phyloP scores from a whole-genome alignment of 1,140 invertebrate genomes.

The Hypothenemus hampei region DNA sequence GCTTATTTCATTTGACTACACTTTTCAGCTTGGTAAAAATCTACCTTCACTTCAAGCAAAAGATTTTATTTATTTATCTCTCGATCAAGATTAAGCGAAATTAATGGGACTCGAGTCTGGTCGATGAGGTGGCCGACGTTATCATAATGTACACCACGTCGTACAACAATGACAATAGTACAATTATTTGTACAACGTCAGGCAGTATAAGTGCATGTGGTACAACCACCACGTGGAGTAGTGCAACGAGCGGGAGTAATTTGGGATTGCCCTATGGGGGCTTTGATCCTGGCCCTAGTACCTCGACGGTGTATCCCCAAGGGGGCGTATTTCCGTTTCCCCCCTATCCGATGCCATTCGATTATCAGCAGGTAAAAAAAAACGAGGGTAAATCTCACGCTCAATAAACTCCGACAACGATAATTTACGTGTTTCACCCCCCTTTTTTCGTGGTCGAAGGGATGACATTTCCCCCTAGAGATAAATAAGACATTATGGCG shows the following conservation, averaged over 20 bases:
- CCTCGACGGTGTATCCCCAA: conserved; percentile 33
- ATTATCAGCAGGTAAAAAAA: conserved; percentile 38
- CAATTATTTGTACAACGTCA: too few relatives aligned
- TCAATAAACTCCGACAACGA: conserved; percentile 8
- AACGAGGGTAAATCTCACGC: conserved; percentile 11
- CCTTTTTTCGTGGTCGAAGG: conserved; percentile 15
- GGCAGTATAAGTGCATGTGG: too few relatives aligned
- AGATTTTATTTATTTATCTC: not conserved
- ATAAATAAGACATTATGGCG: conserved; percentile 24
- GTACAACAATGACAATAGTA: too few relatives aligned
- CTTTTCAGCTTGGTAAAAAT: conserved; percentile 16
- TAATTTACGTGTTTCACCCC: conserved; percentile 16
- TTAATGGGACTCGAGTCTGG: too few relatives aligned
- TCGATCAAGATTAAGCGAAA: not conserved
- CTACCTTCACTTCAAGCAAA: conserved; percentile 10
- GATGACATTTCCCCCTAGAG: conserved; percentile 6
- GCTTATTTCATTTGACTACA: conserved; percentile 23
- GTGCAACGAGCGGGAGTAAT: conserved; percentile 7
- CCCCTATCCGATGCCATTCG: conserved; percentile 37
- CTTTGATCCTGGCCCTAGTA: conserved; percentile 34
- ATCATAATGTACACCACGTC: too few relatives aligned
- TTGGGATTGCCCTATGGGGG: conserved; percentile 27
- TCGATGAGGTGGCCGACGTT: too few relatives aligned
- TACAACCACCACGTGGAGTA: conserved; percentile 10
- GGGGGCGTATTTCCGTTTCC: conserved; percentile 36